A percentile compares a stretch with the other conserved stretches of the same genome.
Conservation (phyloP, 2,797 vertebrate genomes). For the Alosa sapidissima region DNA sequence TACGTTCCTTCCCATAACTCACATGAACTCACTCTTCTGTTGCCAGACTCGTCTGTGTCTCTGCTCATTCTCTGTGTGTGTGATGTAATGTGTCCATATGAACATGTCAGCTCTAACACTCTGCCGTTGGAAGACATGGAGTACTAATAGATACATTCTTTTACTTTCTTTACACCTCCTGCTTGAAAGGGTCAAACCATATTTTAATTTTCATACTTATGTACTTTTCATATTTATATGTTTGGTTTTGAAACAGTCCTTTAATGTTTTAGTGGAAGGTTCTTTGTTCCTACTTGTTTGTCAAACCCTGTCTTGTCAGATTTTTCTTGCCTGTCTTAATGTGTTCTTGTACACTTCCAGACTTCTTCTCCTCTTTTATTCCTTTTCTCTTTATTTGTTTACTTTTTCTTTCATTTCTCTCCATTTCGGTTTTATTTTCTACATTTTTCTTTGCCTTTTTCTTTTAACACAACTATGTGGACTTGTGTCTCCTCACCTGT, state of each 20-base stretch:
- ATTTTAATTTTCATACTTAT: not conserved
- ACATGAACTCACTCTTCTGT: not conserved
- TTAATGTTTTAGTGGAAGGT: not conserved
- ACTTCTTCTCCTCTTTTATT: not conserved
- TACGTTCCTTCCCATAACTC: not conserved
- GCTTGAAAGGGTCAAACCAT: not conserved
- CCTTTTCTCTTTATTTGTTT: slow-evolving; percentile 41
- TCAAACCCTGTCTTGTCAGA: not conserved
- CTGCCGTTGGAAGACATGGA: not conserved
- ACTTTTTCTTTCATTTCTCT: slow-evolving; percentile 47
- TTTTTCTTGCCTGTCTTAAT: not conserved
- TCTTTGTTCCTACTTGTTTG: not conserved
- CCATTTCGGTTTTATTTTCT: slow-evolving; percentile 24
- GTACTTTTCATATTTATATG: not conserved
- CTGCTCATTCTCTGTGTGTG: not conserved
- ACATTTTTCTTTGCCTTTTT: slow-evolving; percentile 43
- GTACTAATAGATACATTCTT: not conserved
- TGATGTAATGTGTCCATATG: not conserved
- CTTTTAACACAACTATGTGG: not conserved
- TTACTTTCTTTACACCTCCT: not conserved
- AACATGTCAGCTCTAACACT: not conserved
- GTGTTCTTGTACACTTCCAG: not conserved
- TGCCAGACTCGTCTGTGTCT: not conserved
- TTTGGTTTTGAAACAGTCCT: not conserved
- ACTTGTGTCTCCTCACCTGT: slow-evolving; percentile 17